These are phyloP conservation scores for Amblyopsis hoosieri DNA, from an alignment of 2,797 vertebrate species.

Conservation along the genomic window DNA sequence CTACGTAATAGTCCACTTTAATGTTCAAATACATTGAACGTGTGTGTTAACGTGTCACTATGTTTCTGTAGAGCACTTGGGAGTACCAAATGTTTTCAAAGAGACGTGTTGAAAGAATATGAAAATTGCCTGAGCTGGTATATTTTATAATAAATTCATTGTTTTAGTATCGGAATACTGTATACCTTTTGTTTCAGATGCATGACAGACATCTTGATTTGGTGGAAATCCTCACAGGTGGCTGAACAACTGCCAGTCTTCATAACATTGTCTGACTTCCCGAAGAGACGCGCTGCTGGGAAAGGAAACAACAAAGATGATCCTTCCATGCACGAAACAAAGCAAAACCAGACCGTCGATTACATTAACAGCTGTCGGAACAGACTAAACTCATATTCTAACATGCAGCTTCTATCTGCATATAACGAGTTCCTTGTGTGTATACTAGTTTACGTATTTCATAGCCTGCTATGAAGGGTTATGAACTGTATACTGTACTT, in stretches of 20 bases:
- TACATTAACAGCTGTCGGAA: background rate
- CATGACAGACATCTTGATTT: slow-evolving; percentile 91
- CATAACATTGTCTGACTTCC: slow-evolving; percentile 86
- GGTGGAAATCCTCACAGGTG: slow-evolving; percentile 92
- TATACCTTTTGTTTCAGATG: slow-evolving; percentile 95
- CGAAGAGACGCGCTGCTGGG: slow-evolving; percentile 80
- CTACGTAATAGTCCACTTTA: slow-evolving; percentile 5
- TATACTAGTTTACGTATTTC: too few species aligned
- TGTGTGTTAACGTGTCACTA: slow-evolving; percentile 2
- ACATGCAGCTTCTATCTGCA: too few species aligned
- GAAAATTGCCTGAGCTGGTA: background rate
- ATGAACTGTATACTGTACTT: too few species aligned
- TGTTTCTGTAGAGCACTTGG: background rate
- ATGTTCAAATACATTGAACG: slow-evolving; percentile 11
- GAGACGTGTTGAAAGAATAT: too few species aligned
- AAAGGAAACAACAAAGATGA: slow-evolving; percentile 2
- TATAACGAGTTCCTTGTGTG: too few species aligned
- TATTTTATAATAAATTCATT: background rate
- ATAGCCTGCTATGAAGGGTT: too few species aligned
- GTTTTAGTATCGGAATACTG: slow-evolving; percentile 66
- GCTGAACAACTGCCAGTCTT: slow-evolving; percentile 87
- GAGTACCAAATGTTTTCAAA: too few species aligned
- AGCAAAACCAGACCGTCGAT: background rate
- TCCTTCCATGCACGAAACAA: background rate
- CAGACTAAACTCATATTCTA: background rate